These are phyloP conservation scores for Callitettix versicolor DNA, from an alignment of 1,140 invertebrate species.

Conservation along the genomic window DNA sequence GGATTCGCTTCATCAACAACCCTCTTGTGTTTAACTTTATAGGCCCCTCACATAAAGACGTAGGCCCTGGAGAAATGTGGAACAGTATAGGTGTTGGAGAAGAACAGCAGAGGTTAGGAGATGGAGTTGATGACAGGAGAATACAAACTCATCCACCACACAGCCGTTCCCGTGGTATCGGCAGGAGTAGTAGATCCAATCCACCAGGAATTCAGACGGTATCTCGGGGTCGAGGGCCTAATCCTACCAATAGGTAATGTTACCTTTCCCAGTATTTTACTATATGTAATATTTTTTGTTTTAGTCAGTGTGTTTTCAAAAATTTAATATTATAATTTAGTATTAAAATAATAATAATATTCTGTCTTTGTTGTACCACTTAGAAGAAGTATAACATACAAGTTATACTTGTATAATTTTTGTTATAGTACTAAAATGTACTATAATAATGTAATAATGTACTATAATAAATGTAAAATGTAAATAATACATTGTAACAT, in stretches of 20 bases:
- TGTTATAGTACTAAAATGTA: no score
- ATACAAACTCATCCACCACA: background rate
- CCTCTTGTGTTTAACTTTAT: no score
- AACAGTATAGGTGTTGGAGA: conserved; percentile 16
- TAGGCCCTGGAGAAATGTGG: conserved; percentile 7
- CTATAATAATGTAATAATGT: no score
- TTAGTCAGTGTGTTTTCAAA: background rate
- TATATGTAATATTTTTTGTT: background rate
- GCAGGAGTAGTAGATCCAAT: conserved; percentile 18
- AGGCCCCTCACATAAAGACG: no score
- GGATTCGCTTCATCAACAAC: no score
- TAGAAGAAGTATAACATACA: no score
- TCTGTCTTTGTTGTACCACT: no score
- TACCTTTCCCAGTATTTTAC: background rate
- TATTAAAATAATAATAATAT: no score
- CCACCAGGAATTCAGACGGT: conserved; percentile 23
- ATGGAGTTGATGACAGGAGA: conserved; percentile 3
- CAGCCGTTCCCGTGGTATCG: conserved; percentile 13
- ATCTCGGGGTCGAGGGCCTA: conserved; percentile 22
- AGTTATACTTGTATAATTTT: no score
- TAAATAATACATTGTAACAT: no score
- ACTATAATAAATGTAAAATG: no score
- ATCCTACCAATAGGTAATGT: conserved; percentile 19
- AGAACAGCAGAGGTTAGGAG: conserved; percentile 11
- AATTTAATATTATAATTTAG: no score